Conservation (phyloP, 2,888 invertebrate species). For the Argyresthia goedartella region DNA sequence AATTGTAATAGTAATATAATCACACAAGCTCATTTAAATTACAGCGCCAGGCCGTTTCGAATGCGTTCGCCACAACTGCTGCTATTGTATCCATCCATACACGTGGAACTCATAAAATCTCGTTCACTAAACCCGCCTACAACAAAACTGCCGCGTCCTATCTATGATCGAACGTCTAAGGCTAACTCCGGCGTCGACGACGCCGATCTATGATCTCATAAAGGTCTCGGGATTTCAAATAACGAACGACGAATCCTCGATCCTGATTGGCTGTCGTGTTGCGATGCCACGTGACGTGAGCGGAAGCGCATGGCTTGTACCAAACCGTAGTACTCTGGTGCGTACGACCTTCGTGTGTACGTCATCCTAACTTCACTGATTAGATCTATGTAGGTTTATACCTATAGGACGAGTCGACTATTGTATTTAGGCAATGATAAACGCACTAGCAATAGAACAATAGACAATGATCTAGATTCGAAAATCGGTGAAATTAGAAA, state of each 20-base stretch:
- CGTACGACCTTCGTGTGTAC: slow-evolving; percentile 5
- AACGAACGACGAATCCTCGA: slow-evolving; percentile 10
- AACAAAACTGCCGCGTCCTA: too few species aligned
- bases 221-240: not conserved
- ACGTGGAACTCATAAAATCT: too few species aligned
- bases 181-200: not conserved
- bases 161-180: too few species aligned
- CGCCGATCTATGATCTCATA: not conserved
- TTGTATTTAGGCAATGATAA: not conserved
- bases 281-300: slow-evolving; percentile 17
- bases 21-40: too few species aligned
- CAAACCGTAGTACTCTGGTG: not conserved
- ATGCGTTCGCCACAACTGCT: too few species aligned
- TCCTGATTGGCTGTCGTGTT: slow-evolving; percentile 19
- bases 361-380: not conserved
- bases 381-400: not conserved
- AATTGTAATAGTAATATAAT: too few species aligned
- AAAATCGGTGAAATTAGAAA: not conserved
- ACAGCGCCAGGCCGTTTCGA: too few species aligned
- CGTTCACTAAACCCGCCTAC: too few species aligned
- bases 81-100: too few species aligned
- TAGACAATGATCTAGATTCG: not conserved
- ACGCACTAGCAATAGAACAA: too few species aligned
- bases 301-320: slow-evolving; percentile 20
- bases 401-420: not conserved